phyloP scores from a whole-genome alignment of 2,888 invertebrate species.

The Tenodera sinensis region DNA sequence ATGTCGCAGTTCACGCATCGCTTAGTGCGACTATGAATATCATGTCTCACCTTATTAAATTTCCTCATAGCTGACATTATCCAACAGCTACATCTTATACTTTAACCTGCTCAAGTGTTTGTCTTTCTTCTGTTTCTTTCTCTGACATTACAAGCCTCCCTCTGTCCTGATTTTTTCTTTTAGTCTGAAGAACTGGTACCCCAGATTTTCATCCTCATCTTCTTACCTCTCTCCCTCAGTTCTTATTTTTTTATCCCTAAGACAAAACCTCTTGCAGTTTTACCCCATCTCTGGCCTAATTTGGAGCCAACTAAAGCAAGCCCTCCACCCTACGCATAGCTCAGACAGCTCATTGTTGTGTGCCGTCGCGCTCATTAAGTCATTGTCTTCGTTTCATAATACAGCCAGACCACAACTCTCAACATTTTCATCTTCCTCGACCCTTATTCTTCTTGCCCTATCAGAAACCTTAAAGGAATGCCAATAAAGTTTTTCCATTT shows the following conservation, averaged over 20 bases:
- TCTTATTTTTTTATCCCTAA: not conserved
- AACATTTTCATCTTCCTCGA: not conserved
- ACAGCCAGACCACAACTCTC: not conserved
- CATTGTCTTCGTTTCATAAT: slow-evolving; percentile 5
- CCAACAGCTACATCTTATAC: too few species aligned
- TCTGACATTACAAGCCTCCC: not conserved
- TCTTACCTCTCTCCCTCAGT: not conserved
- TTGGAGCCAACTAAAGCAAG: not conserved
- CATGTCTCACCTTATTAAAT: too few species aligned
- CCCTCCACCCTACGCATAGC: not conserved
- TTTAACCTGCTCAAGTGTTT: too few species aligned
- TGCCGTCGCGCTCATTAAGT: not conserved
- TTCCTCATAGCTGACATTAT: too few species aligned
- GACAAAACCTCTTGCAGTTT: not conserved
- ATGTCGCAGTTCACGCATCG: too few species aligned
- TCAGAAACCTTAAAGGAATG: not conserved
- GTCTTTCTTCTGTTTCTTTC: not conserved
- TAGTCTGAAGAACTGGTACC: not conserved
- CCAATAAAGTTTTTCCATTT: not conserved
- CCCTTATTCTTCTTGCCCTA: not conserved
- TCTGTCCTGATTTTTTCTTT: not conserved
- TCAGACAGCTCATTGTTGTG: not conserved
- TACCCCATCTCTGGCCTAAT: not conserved
- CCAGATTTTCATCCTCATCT: not conserved
- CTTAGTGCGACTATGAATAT: too few species aligned